Conservation (phyloP, 2,113 vertebrate genomes). For the Pseudorhombus dupliciocellatus region DNA sequence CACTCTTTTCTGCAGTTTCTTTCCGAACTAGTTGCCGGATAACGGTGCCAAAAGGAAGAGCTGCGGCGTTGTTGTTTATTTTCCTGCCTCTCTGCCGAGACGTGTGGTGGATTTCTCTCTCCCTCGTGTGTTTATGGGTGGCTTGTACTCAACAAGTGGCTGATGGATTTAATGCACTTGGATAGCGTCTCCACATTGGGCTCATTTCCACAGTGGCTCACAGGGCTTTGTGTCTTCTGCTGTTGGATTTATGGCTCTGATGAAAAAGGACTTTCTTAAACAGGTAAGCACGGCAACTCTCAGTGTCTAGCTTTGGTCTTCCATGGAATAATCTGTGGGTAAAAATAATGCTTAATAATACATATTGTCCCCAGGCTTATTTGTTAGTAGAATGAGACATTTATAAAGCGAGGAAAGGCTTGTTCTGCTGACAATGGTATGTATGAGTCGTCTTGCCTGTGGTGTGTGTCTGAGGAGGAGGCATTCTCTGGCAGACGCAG, state of each 20-base stretch:
- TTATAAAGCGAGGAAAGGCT: background rate
- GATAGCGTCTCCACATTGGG: conserved; percentile 52
- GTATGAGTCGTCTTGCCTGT: conserved; percentile 22
- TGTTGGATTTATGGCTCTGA: conserved; percentile 64
- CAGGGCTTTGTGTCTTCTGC: conserved; percentile 46
- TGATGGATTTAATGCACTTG: conserved; percentile 74
- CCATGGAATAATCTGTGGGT: background rate
- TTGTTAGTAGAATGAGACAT: background rate
- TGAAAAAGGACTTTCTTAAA: conserved; percentile 55
- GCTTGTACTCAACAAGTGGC: conserved; percentile 75
- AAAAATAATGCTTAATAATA: conserved; percentile 25
- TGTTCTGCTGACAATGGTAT: conserved; percentile 7
- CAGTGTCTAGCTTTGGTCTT: conserved; percentile 27
- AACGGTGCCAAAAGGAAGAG: conserved; percentile 16
- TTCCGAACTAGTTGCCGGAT: conserved; percentile 13
- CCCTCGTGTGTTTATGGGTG: conserved; percentile 34
- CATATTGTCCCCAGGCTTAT: background rate
- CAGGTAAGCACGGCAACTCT: conserved; percentile 58
- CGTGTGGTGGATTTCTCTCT: conserved; percentile 37
- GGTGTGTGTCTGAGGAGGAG: conserved; percentile 4
- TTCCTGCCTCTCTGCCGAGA: conserved; percentile 31
- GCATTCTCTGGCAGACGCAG: conserved; percentile 16
- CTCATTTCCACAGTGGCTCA: conserved; percentile 61
- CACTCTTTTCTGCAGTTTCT: conserved; percentile 28
- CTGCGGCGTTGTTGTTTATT: conserved; percentile 29